Base-by-base conservation (phyloP, 2,888 invertebrate genomes). In the Sarcophaga rosellei region DNA sequence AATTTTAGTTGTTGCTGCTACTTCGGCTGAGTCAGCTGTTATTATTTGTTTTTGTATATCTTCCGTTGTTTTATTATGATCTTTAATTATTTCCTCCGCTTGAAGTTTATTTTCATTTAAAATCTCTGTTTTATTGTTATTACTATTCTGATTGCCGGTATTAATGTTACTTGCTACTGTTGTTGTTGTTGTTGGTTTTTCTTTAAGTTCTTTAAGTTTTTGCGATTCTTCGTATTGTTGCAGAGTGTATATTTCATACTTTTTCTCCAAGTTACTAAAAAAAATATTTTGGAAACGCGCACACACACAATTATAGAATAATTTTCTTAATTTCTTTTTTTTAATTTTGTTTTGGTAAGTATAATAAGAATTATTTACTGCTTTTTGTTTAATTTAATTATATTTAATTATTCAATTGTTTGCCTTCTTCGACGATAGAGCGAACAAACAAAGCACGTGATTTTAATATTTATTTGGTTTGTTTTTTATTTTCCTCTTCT, bases 241-340 rank as follows among this genome's bases (percentile, higher is more conserved):
- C 91, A 92, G 91, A 89, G 93, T 93, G 90, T 93, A 93, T 89
- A 93, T 93, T 91, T 93, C 93, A 93, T 93, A 90, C 91, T 92
- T 91, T 90, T 93, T 93, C 90, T 93, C 93, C 92, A 93, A 92
- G 90, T 93, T 92, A 92, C 93, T 93, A 92, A 87, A 93, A 93
- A 63, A 63, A 90, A 90, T 89, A 89, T 72, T 57, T 35, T 74
- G 66, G 65, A 70, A 86, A 85, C 81, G 84, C 81, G 82, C 81
- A 86, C 81, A 86, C 87, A 85, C 35, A 35, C 35, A 80, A 85
- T 89, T 89, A 90, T 90, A 90, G 89, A 85, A 15, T 82, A 81
- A 74, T 86, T 63, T 69, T 63, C 20, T 78, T 65, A 74, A 68
- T 62, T 76, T 63, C 62, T 75, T 84, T 87, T 81, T 82, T 78